A percentile compares a stretch with the other conserved stretches of the same genome.
These are phyloP conservation scores for Phalanger gymnotis DNA, from an alignment of 2,797 vertebrate species.

Conservation along the genomic window DNA sequence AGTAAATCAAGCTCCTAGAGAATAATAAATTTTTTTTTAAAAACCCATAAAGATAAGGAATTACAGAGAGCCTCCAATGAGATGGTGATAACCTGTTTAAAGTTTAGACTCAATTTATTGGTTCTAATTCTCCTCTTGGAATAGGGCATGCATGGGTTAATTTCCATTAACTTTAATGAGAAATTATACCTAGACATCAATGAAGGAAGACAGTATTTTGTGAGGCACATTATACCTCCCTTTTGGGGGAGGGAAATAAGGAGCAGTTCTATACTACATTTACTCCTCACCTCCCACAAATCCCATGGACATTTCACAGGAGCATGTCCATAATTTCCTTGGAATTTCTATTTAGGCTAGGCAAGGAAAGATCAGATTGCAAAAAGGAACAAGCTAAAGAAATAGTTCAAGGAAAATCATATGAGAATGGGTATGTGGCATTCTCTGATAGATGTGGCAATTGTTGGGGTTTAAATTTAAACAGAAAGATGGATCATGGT, in stretches of 20 bases:
- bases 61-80: neutral
- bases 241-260: too few relatives aligned
- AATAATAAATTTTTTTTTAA: neutral
- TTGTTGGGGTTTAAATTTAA: neutral
- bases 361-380: neutral
- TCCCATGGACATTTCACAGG: neutral
- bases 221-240: neutral
- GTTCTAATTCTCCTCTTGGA: fast-evolving
- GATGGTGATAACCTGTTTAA: too few relatives aligned
- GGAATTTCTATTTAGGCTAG: neutral
- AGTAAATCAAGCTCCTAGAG: neutral
- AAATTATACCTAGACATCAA: fast-evolving
- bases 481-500: neutral
- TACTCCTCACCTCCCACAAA: fast-evolving
- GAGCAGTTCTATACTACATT: fast-evolving
- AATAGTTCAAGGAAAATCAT: fast-evolving
- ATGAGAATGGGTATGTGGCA: fast-evolving
- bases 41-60: neutral
- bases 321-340: fast-evolving
- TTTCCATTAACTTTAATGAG: neutral
- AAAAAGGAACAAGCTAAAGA: neutral
- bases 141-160: fast-evolving
- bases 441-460: neutral
- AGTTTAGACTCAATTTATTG: fast-evolving
- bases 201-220: neutral